Base-by-base conservation (phyloP, 2,888 invertebrate species). In the Tenthredo mesomela region DNA sequence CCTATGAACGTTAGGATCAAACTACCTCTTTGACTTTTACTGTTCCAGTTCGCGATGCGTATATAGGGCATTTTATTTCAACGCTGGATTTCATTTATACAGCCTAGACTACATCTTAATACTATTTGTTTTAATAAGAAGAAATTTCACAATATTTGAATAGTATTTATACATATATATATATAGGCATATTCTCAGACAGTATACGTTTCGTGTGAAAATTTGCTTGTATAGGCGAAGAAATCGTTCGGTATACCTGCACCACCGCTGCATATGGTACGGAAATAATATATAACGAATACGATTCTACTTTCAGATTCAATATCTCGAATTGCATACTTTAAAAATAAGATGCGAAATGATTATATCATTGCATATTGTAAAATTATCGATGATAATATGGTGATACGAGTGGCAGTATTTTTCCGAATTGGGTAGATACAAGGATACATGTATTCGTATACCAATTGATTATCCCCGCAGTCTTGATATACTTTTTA, bases 201-300 rank as follows among this genome's bases (percentile, higher is more conserved):
- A 25, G 47, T 47, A 47, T 61, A 61, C 25, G 1, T 61, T 61
- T 1, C 1, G 25, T 25, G 61, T 61, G 25, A 61, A 61, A 54
- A 54, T n/a, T n/a, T 6, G n/a, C n/a, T 54, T n/a, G 54, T 50
- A 7, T 7, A 54, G 54, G n/a, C n/a, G n/a, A n/a, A 18, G 54
- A n/a, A 54, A 54, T 54, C 54, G 54, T 54, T 54, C 54, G n/a
- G 54, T n/a, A 54, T n/a, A 54, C 7, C n/a, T 37, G 67, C 29
- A 15, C 40, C 70, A 70, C n/a, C 70, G 29, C 29, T 33, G 70
- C 70, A 70, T 37, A 37, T 37, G 70, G 33, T 70, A n/a, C 70
- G n/a, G 18, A 70, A 70, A 70, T 70, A 70, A 37, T 37, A 37
- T 37, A 37, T 70, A 70, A 70, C 70, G 33, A 70, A 70, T 70